Evolutionary conservation across 1,140 invertebrate genomes (phyloP), one percentile per base, ranked within the genome.

Genomic region (Apolygus lucorum): DNA sequence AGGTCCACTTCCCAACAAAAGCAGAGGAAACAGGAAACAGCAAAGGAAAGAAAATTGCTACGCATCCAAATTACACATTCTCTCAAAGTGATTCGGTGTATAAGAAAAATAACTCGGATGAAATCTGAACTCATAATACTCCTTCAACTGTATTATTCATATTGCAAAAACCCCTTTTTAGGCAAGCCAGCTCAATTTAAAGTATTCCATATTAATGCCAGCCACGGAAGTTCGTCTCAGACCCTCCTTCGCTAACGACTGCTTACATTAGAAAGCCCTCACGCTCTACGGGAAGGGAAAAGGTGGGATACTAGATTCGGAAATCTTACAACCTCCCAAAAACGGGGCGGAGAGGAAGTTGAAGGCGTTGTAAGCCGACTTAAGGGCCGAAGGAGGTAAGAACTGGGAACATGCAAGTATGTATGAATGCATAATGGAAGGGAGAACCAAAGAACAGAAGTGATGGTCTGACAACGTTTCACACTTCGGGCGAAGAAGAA

Each of bases 351-450:
- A 42, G 17, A 42, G 34, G 34, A 42, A 42, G 34, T 42, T 42
- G 4, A 17, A 42, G 34, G 34, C 17, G 34, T 42, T 42, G 34
- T 42, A 42, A 42, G 34, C 34, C 34, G 4, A 42, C 34, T 42
- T 42, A 17, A 4, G 17, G 34, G 34, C 4, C 17, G 34, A 4
- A 17, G 17, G 34, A n/a, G n/a, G n/a, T n/a, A n/a, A 4, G 34
- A 42, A 42, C 17, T 4, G 34, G 4, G 34, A 59, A 17, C 54
- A 59, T 59, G 54, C 54, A 59, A 59, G 22, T 11, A 22, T 59
- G 54, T 59, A 59, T 59, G 54, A 59, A 59, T 59, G 22, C 54
- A 21, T 59, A 59, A 59, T 59, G 54, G 13, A 59, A 59, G 54
- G 54, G 22, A 17, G 54, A 11, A 17, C 34, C n/a, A n/a, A n/a